These are phyloP conservation scores for Ophonus ardosiacus DNA, from an alignment of 2,888 invertebrate genomes.

Conservation along the genomic window DNA sequence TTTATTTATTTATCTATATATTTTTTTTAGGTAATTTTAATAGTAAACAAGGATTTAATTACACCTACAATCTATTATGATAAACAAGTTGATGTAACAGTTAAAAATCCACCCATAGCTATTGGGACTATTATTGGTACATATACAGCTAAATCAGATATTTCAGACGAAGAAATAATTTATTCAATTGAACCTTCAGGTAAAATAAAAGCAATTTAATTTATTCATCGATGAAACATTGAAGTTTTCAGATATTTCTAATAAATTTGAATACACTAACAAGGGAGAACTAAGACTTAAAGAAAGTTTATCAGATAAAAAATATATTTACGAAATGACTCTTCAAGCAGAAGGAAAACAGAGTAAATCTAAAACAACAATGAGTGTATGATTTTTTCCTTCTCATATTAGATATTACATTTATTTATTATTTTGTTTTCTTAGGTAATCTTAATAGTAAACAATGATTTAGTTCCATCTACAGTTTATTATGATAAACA, in stretches of 20 bases:
- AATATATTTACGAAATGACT: constrained; percentile 69
- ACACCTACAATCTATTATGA: neutral
- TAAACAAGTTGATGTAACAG: neutral
- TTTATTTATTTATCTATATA: neutral
- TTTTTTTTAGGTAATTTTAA: neutral
- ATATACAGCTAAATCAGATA: neutral
- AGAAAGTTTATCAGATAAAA: constrained; percentile 73
- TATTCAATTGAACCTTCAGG: neutral
- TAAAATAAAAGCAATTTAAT: neutral
- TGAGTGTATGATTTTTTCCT: neutral
- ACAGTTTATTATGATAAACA: neutral
- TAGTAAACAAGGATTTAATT: constrained; percentile 4
- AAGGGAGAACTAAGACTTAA: constrained; percentile 72
- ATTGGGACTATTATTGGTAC: neutral
- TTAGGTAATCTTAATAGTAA: neutral
- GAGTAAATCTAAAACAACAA: neutral
- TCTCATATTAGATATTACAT: neutral
- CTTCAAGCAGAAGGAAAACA: constrained; percentile 2
- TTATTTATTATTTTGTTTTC: neutral
- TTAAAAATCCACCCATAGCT: neutral
- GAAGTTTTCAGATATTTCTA: constrained; percentile 68
- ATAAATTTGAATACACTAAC: neutral
- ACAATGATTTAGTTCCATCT: neutral
- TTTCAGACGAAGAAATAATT: neutral
- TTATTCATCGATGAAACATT: neutral